phyloP scores from a whole-genome alignment of 2,113 vertebrate species.

The Eira barbara region DNA sequence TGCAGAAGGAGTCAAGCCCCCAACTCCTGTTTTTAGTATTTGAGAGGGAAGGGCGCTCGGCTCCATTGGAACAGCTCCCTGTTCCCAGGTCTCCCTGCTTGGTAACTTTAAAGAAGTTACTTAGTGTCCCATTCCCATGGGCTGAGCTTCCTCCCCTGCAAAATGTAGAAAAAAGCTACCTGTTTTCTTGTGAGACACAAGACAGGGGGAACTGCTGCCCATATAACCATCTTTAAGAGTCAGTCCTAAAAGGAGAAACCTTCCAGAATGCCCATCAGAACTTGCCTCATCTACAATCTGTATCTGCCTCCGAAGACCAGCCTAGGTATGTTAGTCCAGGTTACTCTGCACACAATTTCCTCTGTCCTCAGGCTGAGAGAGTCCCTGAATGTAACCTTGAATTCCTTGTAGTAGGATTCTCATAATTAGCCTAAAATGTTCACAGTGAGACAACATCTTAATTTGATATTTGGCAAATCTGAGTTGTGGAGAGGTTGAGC shows the following conservation, averaged over 20 bases:
- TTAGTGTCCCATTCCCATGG: not conserved
- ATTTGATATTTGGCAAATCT: not conserved
- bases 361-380: not conserved
- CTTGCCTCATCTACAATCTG: not conserved
- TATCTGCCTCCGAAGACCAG: not conserved
- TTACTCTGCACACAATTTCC: not conserved
- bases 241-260: not conserved
- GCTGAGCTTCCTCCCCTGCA: not conserved
- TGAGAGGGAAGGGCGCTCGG: accelerated
- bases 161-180: not conserved
- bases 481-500: not conserved
- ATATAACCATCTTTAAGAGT: not conserved
- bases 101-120: not conserved
- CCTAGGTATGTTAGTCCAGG: too few species aligned
- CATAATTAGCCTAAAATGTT: not conserved
- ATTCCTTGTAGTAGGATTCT: not conserved
- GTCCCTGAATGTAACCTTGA: not conserved
- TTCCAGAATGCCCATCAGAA: not conserved
- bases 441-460: not conserved
- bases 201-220: not conserved
- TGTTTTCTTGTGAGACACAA: not conserved
- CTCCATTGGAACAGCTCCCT: not conserved
- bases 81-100: not conserved
- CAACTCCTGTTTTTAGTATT: not conserved
- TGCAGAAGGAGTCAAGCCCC: not conserved